Evolutionary conservation across 2,888 invertebrate genomes (phyloP).

Genomic region (Drosophila anomelani): DNA sequence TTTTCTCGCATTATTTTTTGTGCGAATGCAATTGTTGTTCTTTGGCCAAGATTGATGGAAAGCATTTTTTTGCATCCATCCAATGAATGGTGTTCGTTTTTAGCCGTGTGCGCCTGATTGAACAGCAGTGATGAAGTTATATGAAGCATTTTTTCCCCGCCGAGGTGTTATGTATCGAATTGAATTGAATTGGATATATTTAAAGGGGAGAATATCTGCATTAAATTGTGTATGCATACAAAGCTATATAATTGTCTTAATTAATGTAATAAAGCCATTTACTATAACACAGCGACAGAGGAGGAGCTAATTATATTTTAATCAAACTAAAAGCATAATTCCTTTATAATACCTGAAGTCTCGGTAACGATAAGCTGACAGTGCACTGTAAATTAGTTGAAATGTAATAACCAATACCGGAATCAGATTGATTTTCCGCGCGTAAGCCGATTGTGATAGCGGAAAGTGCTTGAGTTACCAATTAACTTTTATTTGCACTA

Average conservation of each 20-base stretch:
- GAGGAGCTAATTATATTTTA: not conserved
- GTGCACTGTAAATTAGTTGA: not conserved
- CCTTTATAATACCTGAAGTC: not conserved
- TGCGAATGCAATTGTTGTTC: slow-evolving; percentile 28
- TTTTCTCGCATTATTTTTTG: slow-evolving; percentile 11
- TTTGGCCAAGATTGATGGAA: slow-evolving; percentile 42
- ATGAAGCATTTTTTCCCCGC: slow-evolving; percentile 14
- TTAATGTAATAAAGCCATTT: not conserved
- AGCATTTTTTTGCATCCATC: slow-evolving; percentile 12
- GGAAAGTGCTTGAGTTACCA: slow-evolving; percentile 26
- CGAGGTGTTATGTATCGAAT: slow-evolving; percentile 8
- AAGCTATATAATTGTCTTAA: not conserved
- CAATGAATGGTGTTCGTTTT: slow-evolving; percentile 23
- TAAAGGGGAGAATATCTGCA: slow-evolving; percentile 8
- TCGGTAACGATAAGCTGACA: not conserved
- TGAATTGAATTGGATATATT: slow-evolving; percentile 11
- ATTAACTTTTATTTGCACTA: slow-evolving; percentile 37
- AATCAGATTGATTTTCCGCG: slow-evolving; percentile 26
- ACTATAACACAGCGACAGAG: not conserved
- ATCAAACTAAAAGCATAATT: not conserved
- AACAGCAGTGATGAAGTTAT: slow-evolving; percentile 45
- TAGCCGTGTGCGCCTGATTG: slow-evolving; percentile 39
- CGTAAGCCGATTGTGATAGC: slow-evolving; percentile 24
- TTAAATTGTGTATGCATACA: not conserved
- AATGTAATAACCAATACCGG: slow-evolving; percentile 7